These are phyloP conservation scores for Drosophila paramelanica DNA, from an alignment of 2,888 invertebrate species.

Conservation along the genomic window DNA sequence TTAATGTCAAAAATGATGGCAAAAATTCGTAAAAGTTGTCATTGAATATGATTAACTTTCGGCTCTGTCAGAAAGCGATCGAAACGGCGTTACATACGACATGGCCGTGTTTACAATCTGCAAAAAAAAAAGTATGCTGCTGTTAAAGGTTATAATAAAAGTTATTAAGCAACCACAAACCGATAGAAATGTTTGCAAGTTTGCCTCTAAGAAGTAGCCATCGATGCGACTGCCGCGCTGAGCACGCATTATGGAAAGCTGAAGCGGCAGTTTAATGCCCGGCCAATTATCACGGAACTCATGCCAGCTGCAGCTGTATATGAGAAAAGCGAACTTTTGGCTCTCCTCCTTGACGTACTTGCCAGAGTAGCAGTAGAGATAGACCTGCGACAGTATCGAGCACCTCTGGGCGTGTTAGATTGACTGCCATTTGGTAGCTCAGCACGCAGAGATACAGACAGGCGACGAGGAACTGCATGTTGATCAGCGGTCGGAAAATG, in stretches of 20 bases:
- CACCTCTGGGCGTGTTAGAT: constrained; percentile 28
- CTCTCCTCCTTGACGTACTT: constrained; percentile 29
- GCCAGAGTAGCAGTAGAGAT: constrained; percentile 45
- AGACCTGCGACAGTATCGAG: constrained; percentile 35
- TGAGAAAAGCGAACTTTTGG: constrained; percentile 9
- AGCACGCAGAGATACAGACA: constrained; percentile 53
- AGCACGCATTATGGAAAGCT: constrained; percentile 55
- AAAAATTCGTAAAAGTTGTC: too few relatives aligned
- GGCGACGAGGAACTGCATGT: constrained; percentile 34
- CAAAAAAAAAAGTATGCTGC: not conserved
- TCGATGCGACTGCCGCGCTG: constrained; percentile 48
- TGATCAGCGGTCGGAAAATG: constrained; percentile 44
- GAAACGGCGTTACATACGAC: constrained; percentile 51
- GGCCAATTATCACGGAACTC: not conserved
- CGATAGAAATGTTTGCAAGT: constrained; percentile 54
- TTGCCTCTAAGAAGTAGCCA: constrained; percentile 63
- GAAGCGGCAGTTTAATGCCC: constrained; percentile 23
- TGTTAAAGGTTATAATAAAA: not conserved
- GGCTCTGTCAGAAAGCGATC: constrained; percentile 24
- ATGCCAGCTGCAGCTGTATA: constrained; percentile 45
- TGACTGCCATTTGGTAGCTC: constrained; percentile 43
- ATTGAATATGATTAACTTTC: too few relatives aligned
- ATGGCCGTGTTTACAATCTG: constrained; percentile 54
- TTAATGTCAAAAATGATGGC: too few relatives aligned
- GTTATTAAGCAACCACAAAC: constrained; percentile 23